phyloP scores from a whole-genome alignment of 2,888 invertebrate species.

The Chydorus sphaericus region DNA sequence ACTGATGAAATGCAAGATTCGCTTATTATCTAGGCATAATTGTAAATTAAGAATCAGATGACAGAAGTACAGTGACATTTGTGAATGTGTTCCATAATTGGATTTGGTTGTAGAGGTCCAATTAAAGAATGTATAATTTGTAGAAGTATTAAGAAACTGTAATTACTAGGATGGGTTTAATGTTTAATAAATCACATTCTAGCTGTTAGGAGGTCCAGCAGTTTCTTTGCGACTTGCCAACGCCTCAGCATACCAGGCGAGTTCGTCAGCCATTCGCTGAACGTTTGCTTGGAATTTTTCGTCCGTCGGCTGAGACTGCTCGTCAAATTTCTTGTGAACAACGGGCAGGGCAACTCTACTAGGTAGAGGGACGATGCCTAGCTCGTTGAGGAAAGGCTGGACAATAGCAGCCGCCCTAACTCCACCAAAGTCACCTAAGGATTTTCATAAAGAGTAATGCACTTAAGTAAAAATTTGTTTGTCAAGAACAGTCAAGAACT shows the following conservation, averaged over 20 bases:
- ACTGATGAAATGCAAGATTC: too few relatives aligned
- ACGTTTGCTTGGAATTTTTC: conserved; percentile 15
- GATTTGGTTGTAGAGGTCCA: too few relatives aligned
- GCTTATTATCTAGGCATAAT: too few relatives aligned
- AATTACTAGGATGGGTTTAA: too few relatives aligned
- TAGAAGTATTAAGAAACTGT: too few relatives aligned
- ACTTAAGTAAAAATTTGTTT: too few relatives aligned
- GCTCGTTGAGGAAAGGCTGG: conserved; percentile 18
- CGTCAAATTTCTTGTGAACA: conserved; percentile 18
- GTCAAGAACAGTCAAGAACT: neutral
- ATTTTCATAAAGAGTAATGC: too few relatives aligned
- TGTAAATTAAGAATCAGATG: too few relatives aligned
- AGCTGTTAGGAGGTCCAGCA: conserved; percentile 12
- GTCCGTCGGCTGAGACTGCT: conserved; percentile 17
- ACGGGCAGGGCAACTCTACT: conserved; percentile 14
- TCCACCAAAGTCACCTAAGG: conserved; percentile 19
- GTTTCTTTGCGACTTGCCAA: conserved; percentile 22
- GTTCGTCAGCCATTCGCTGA: conserved; percentile 25
- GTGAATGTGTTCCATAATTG: too few relatives aligned
- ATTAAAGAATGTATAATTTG: too few relatives aligned
- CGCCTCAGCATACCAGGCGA: conserved; percentile 30
- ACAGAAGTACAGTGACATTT: too few relatives aligned
- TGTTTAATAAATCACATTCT: too few relatives aligned
- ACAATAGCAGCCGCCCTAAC: conserved; percentile 18
- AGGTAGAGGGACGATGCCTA: conserved; percentile 18